Conservation (phyloP, 2,113 vertebrate genomes). For the Phrynocephalus versicolor region DNA sequence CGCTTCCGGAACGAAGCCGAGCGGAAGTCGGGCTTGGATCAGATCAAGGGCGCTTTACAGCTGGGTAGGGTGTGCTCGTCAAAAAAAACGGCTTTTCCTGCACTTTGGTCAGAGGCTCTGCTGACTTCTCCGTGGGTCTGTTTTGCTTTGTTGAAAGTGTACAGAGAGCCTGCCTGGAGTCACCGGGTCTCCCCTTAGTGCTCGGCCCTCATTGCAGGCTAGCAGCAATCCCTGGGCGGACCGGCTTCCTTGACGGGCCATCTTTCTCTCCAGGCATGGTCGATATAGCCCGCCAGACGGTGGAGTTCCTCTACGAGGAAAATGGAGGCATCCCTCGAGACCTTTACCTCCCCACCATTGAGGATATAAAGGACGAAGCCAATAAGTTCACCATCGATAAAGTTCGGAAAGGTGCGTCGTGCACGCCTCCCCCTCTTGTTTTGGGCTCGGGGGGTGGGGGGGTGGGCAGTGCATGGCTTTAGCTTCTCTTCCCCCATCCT, state of each 20-base stretch:
- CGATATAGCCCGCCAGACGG: conserved; percentile 95
- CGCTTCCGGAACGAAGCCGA: conserved; percentile 98
- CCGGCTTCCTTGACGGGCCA: background rate
- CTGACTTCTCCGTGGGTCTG: no score
- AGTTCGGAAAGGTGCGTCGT: conserved; percentile 95
- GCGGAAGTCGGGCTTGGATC: conserved; percentile 95
- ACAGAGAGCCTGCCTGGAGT: no score
- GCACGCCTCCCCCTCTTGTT: background rate
- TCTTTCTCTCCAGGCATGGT: conserved; percentile 83
- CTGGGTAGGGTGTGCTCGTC: conserved; percentile 79
- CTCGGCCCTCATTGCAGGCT: background rate
- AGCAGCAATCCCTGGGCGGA: background rate
- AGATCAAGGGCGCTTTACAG: conserved; percentile 97
- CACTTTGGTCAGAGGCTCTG: no score
- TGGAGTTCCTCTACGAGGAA: conserved; percentile 98
- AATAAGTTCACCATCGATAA: conserved; percentile 99
- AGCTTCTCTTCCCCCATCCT: background rate
- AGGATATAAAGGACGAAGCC: conserved; percentile 98
- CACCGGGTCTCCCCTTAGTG: no score
- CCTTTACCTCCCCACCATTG: conserved; percentile 97
- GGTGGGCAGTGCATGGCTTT: background rate
- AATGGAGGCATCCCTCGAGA: conserved; percentile 97
- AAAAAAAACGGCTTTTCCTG: background rate
- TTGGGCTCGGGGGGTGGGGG: background rate
- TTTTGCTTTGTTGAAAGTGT: no score